Evolutionary conservation across 2,113 vertebrate genomes (phyloP).

Genomic region (Heterochromis multidens): DNA sequence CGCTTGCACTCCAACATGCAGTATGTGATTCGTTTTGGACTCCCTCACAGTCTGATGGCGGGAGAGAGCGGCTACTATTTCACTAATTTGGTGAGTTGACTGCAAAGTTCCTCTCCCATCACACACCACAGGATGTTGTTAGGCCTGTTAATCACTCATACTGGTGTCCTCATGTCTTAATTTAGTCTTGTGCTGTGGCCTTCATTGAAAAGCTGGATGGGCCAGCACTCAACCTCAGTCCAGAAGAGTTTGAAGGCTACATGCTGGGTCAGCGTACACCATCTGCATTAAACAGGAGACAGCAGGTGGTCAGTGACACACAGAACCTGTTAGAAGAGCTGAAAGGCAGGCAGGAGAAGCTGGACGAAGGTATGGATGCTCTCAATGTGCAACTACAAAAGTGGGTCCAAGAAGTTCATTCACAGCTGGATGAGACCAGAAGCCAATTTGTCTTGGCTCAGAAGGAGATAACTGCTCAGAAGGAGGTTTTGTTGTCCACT

Average conservation of each 20-base stretch:
- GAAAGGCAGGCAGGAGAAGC: slow-evolving; percentile 70
- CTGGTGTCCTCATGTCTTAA: background rate
- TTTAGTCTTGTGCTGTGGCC: slow-evolving; percentile 77
- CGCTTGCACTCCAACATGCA: slow-evolving; percentile 81
- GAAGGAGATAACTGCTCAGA: slow-evolving; percentile 29
- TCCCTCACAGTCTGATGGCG: slow-evolving; percentile 79
- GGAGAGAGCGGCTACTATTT: slow-evolving; percentile 82
- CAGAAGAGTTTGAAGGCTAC: slow-evolving; percentile 75
- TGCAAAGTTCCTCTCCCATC: background rate
- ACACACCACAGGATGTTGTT: background rate
- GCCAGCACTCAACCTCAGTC: slow-evolving; percentile 74
- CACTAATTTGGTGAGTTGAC: slow-evolving; percentile 75
- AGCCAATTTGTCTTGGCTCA: slow-evolving; percentile 39
- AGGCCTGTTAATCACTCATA: background rate
- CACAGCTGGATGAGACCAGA: slow-evolving; percentile 70
- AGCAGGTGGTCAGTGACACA: slow-evolving; percentile 47
- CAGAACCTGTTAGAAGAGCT: slow-evolving; percentile 71
- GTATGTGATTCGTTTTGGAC: slow-evolving; percentile 80
- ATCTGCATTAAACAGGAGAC: slow-evolving; percentile 1
- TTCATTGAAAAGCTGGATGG: slow-evolving; percentile 81
- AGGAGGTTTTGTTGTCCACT: background rate
- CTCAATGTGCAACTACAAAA: slow-evolving; percentile 67
- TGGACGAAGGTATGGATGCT: slow-evolving; percentile 60
- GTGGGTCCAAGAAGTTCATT: slow-evolving; percentile 73
- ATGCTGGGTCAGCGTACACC: slow-evolving; percentile 66